phyloP scores from a whole-genome alignment of 1,140 invertebrate genomes.

The Trinorchestia longiramus region DNA sequence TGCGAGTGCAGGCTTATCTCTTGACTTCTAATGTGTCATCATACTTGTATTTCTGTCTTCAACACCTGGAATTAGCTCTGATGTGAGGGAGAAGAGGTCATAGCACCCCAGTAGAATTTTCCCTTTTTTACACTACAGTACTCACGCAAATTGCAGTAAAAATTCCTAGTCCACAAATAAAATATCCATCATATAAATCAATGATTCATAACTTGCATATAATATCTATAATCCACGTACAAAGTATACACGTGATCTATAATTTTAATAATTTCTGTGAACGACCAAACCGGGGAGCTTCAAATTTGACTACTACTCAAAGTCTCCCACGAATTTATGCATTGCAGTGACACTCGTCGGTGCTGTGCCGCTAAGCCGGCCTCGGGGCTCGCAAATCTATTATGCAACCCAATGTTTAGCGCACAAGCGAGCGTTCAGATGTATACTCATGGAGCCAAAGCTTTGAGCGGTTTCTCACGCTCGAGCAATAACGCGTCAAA shows the following conservation, averaged over 20 bases:
- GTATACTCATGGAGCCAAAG: background rate
- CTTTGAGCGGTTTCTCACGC: background rate
- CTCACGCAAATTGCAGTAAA: background rate
- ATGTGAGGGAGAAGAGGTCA: background rate
- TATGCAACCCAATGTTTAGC: background rate
- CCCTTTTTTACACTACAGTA: background rate
- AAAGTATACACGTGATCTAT: background rate
- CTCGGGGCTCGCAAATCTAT: background rate
- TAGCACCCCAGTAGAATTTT: background rate
- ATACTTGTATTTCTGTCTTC: background rate
- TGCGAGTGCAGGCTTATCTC: no score
- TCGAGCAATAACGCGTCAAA: background rate
- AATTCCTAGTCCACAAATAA: background rate
- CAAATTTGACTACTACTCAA: background rate
- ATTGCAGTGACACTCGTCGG: no score
- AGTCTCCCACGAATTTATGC: background rate
- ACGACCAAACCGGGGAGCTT: background rate
- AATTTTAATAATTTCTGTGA: background rate
- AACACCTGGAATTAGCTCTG: background rate
- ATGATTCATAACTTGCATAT: background rate
- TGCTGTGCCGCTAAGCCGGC: no score
- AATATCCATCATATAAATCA: background rate
- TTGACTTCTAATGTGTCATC: background rate
- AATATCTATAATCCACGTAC: background rate
- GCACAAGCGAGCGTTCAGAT: background rate